A percentile compares a stretch with the other conserved stretches of the same genome.
These are phyloP conservation scores for Stenolophus ochropezus DNA, from an alignment of 2,888 invertebrate genomes.

Conservation along the genomic window DNA sequence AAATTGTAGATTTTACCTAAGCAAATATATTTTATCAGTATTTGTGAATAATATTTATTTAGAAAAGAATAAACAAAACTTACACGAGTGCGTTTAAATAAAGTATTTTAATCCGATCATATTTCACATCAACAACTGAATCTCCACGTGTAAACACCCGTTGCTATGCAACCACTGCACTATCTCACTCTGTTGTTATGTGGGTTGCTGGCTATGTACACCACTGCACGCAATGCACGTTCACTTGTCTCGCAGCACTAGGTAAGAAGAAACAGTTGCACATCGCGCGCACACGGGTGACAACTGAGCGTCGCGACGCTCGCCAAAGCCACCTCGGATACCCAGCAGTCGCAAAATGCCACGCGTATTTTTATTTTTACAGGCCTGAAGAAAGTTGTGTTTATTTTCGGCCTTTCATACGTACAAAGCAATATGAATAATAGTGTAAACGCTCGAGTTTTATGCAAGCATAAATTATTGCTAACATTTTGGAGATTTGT, in stretches of 20 bases:
- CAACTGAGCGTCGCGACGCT: slow-evolving; percentile 50
- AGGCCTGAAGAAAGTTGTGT: slow-evolving; percentile 40
- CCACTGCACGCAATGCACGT: background rate
- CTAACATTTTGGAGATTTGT: slow-evolving; percentile 8
- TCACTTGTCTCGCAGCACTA: background rate
- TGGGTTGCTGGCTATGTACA: background rate
- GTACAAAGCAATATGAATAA: slow-evolving; percentile 37
- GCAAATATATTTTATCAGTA: too few species aligned
- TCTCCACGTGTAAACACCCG: too few species aligned
- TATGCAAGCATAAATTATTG: slow-evolving; percentile 31
- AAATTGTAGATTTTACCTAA: too few species aligned
- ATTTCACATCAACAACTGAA: too few species aligned
- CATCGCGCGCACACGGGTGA: slow-evolving; percentile 32
- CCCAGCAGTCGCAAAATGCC: slow-evolving; percentile 49
- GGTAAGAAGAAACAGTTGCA: slow-evolving; percentile 21
- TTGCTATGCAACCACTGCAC: slow-evolving; percentile 12
- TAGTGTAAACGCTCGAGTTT: slow-evolving; percentile 32
- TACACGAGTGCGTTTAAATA: too few species aligned
- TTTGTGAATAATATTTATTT: too few species aligned
- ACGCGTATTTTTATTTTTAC: slow-evolving; percentile 58
- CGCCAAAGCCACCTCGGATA: slow-evolving; percentile 45
- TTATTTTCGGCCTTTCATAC: slow-evolving; percentile 42
- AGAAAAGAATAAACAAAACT: too few species aligned
- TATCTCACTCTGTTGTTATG: background rate
- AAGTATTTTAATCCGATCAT: too few species aligned